phyloP scores from a whole-genome alignment of 2,113 vertebrate species.

The Diglossa brunneiventris region DNA sequence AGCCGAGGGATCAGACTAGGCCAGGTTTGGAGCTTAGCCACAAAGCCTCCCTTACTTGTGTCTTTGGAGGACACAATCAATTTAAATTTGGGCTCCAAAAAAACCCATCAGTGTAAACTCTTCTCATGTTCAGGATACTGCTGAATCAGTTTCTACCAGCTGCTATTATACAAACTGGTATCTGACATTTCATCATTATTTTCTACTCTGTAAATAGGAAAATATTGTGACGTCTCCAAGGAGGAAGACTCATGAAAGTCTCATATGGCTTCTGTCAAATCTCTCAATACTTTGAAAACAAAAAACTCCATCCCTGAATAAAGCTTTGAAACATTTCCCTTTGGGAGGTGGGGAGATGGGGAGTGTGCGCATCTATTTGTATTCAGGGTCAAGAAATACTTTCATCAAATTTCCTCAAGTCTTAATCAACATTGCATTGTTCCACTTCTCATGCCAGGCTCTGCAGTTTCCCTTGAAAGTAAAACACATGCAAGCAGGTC shows the following conservation, averaged over 20 bases:
- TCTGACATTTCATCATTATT: neutral
- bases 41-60: neutral
- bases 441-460: neutral
- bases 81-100: neutral
- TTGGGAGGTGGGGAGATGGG: rapidly evolving
- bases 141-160: neutral
- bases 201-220: neutral
- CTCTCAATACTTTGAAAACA: neutral
- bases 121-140: neutral
- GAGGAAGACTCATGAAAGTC: neutral
- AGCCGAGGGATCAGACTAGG: neutral
- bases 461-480: neutral
- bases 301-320: neutral
- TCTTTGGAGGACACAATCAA: neutral
- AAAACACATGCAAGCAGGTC: neutral
- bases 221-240: neutral
- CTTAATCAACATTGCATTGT: neutral
- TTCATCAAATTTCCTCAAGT: neutral
- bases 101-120: neutral
- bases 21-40: neutral
- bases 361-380: neutral
- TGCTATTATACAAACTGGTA: neutral
- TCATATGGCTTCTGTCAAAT: neutral
- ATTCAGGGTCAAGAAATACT: neutral
- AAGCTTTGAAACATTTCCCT: neutral